A percentile compares a stretch with the other conserved stretches of the same genome.
Conservation (phyloP, 1,140 invertebrate species). For the Subanguina moxae region DNA sequence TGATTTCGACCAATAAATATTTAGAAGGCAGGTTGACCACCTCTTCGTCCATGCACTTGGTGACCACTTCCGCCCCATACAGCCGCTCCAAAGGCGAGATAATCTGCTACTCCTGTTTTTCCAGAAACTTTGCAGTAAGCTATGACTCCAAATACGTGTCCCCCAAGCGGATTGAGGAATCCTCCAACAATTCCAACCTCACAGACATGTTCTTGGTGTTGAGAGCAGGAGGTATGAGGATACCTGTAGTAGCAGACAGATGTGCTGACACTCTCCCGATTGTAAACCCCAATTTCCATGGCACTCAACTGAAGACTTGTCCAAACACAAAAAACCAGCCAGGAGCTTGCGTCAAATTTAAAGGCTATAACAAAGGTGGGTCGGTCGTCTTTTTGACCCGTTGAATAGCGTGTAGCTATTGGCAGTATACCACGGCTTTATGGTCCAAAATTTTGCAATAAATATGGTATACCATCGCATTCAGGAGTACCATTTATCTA, state of each 20-base stretch:
- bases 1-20: too few species aligned
- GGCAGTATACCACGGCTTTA: too few species aligned
- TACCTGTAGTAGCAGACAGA: conserved; percentile 25
- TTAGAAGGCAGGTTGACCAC: too few species aligned
- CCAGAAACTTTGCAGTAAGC: conserved; percentile 4
- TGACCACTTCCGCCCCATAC: conserved; percentile 8
- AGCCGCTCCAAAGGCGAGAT: conserved; percentile 39
- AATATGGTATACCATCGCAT: conserved; percentile 10
- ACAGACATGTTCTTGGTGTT: conserved; percentile 16
- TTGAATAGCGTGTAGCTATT: too few species aligned
- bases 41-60: neutral
- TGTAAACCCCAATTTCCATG: conserved; percentile 38
- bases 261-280: conserved; percentile 35
- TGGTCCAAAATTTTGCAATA: too few species aligned
- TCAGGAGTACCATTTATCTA: conserved; percentile 43
- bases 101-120: conserved; percentile 44
- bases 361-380: conserved; percentile 34
- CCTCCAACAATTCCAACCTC: conserved; percentile 11
- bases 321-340: conserved; percentile 35
- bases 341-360: conserved; percentile 45
- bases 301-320: conserved; percentile 36
- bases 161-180: conserved; percentile 4
- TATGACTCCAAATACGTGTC: neutral
- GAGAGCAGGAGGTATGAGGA: conserved; percentile 34
- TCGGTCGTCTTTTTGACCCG: too few species aligned